Conservation (phyloP, 1,140 invertebrate genomes). For the Drosophila eugracilis region DNA sequence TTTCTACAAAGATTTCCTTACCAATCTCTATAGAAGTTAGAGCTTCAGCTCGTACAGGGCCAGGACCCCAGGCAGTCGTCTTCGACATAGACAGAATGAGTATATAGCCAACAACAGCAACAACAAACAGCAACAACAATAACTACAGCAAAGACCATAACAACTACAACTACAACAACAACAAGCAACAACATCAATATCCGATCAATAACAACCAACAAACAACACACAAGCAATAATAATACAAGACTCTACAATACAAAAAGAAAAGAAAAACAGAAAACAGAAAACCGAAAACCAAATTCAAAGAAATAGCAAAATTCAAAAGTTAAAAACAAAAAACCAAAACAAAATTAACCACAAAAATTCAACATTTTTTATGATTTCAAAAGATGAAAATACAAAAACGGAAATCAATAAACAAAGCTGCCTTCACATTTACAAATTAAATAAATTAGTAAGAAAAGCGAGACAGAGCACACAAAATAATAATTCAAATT, state of each 20-base stretch:
- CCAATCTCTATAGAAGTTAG: slow-evolving; percentile 1
- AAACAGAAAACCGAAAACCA: slow-evolving; percentile 47
- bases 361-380: slow-evolving; percentile 44
- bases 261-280: slow-evolving; percentile 50
- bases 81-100: slow-evolving; percentile 52
- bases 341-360: slow-evolving; percentile 30
- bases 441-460: slow-evolving; percentile 84
- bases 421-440: slow-evolving; percentile 85
- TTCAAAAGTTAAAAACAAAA: slow-evolving; percentile 53
- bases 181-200: slow-evolving; percentile 67
- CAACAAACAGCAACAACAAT: slow-evolving; percentile 48
- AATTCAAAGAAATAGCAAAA: slow-evolving; percentile 65
- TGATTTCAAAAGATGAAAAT: slow-evolving; percentile 62
- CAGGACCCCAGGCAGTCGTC: slow-evolving; percentile 35
- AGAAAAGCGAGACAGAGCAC: slow-evolving; percentile 70
- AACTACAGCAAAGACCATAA: slow-evolving; percentile 52
- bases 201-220: slow-evolving; percentile 73
- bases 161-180: slow-evolving; percentile 42
- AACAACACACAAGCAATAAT: slow-evolving; percentile 61
- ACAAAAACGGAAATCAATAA: slow-evolving; percentile 84
- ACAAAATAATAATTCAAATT: slow-evolving; percentile 79
- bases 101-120: slow-evolving; percentile 60
- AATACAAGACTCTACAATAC: slow-evolving; percentile 57
- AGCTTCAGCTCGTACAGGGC: not conserved
- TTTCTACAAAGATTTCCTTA: not conserved